Evolutionary conservation across 2,797 vertebrate species (phyloP), one percentile per base, ranked within the genome.

Genomic region (Pangasius djambal): DNA sequence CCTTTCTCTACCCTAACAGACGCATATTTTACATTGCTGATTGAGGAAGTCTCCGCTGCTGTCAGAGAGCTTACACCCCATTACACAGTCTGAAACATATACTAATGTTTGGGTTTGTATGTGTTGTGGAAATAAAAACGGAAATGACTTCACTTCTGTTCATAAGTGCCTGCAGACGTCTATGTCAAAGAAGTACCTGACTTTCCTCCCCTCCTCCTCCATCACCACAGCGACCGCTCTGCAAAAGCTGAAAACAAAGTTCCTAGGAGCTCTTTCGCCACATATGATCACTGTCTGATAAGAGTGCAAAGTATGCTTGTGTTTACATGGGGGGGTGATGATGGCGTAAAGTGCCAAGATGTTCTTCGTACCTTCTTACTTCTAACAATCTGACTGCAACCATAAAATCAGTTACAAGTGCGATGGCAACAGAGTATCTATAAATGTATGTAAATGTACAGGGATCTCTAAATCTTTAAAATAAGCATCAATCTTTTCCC

Each of bases 241-340:
- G 48, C 8, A 37, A 37, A 77, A 22, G 6, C 52, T 61, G 15
- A 87, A 40, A 85, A 87, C 79, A 85, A 40, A 48, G 28, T 37
- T 15, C 18, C 28, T 52, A 57, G n/a, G n/a, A 65, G 57, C n/a
- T 83, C 63, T 13, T 61, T 48, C 70, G 37, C 37, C 40, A 40
- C 9, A 15, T 8, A 65, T 37, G 57, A 78, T 44, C 6, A 50
- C 40, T 37, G n/a, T 25, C 57, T 87, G 81, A 89, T 85, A 85
- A 44, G 63, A 79, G 86, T 28, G 44, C 86, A 87, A 81, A 87
- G 86, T 85, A 28, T 52, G 8, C 57, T 8, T 87, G 34, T 22
- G 20, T 55, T 50, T 86, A 28, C 10, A 81, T 57, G 59, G 55
- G 20, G 37, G 6, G 59, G 28, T 40, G 16, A 78, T 84, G 48